Conservation (phyloP, 2,888 invertebrate genomes). For the Ennomos quercinarius region DNA sequence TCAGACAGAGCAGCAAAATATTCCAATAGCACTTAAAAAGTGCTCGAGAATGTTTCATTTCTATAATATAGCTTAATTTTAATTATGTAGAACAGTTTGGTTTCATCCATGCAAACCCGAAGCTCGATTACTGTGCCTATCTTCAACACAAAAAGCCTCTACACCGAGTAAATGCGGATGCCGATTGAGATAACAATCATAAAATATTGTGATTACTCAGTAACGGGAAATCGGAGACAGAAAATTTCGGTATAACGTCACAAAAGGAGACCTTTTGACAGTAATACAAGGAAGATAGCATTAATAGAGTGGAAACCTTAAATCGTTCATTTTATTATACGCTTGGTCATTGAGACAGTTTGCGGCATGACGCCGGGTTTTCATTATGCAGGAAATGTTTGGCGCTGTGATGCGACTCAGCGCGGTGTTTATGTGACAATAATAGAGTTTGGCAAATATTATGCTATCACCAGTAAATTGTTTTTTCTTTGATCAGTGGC, state of each 20-base stretch:
- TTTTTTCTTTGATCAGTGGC: no score
- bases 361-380: neutral
- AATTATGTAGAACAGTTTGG: neutral
- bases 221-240: slow-evolving; percentile 26
- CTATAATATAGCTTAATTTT: no score
- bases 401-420: no score
- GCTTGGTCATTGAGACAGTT: slow-evolving; percentile 1
- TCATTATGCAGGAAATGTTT: no score
- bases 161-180: slow-evolving; percentile 18
- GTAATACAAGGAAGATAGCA: slow-evolving; percentile 20
- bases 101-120: slow-evolving; percentile 3
- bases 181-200: slow-evolving; percentile 26
- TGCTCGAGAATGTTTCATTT: no score
- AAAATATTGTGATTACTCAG: slow-evolving; percentile 30
- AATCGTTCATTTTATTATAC: slow-evolving; percentile 27
- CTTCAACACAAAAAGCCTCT: slow-evolving; percentile 21
- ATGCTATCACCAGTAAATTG: no score
- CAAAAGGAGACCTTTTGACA: slow-evolving; percentile 21
- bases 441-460: no score
- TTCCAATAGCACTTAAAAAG: no score
- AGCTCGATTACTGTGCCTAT: slow-evolving; percentile 14
- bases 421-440: no score
- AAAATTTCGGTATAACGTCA: slow-evolving; percentile 25
- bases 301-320: slow-evolving; percentile 22
- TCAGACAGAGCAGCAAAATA: no score